These are phyloP conservation scores for Lepeophtheirus nordmannii DNA, from an alignment of 2,888 invertebrate genomes.

Conservation along the genomic window DNA sequence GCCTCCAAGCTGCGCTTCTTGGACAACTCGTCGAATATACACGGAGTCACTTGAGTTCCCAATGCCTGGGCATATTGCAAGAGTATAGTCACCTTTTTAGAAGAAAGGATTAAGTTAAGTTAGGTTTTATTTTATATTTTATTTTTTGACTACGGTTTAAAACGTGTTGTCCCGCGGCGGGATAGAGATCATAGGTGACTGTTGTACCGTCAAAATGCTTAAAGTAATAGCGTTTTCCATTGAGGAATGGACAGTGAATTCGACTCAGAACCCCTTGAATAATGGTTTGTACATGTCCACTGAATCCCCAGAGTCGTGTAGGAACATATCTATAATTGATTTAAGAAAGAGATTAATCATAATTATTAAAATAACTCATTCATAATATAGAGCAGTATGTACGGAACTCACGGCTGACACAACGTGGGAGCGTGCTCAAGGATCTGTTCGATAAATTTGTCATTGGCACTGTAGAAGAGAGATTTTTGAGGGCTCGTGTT, in stretches of 20 bases:
- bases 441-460: conserved; percentile 56
- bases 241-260: conserved; percentile 71
- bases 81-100: conserved; percentile 54
- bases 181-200: conserved; percentile 78
- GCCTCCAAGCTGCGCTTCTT: conserved; percentile 76
- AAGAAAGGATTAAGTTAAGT: neutral
- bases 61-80: conserved; percentile 78
- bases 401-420: conserved; percentile 59
- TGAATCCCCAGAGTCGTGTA: conserved; percentile 81
- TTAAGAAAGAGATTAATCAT: conserved; percentile 5
- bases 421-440: conserved; percentile 62
- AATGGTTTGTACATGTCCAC: conserved; percentile 84
- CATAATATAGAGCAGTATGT: neutral
- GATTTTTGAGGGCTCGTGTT: conserved; percentile 66
- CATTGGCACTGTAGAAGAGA: conserved; percentile 56
- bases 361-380: neutral
- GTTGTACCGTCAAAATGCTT: conserved; percentile 67
- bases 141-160: conserved; percentile 35
- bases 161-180: conserved; percentile 51
- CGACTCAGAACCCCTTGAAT: conserved; percentile 49
- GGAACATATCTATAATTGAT: conserved; percentile 57
- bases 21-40: conserved; percentile 70
- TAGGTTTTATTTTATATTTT: neutral
- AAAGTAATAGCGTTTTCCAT: conserved; percentile 62
- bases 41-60: conserved; percentile 87